phyloP scores from a whole-genome alignment of 2,888 invertebrate species.

The Camptogramma bilineatum region DNA sequence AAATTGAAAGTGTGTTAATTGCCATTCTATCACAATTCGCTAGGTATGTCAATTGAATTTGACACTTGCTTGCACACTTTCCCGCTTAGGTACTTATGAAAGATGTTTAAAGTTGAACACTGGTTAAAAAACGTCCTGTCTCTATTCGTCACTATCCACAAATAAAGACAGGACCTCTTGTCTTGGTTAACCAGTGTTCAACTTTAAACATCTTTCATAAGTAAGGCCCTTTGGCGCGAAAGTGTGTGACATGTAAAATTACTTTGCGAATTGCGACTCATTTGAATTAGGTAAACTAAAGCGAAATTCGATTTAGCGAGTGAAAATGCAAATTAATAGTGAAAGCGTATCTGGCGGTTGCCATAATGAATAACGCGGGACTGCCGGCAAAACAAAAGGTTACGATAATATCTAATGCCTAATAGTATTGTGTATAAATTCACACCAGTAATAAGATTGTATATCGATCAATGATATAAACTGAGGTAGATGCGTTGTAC shows the following conservation, averaged over 20 bases:
- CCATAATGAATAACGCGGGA: conserved; percentile 51
- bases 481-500: too few relatives aligned
- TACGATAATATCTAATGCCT: conserved; percentile 34
- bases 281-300: neutral
- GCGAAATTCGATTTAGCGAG: conserved; percentile 12
- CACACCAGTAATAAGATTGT: too few relatives aligned
- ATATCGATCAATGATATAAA: too few relatives aligned
- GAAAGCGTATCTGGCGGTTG: conserved; percentile 65
- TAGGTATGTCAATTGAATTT: neutral
- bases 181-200: too few relatives aligned
- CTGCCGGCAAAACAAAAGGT: conserved; percentile 51
- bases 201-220: too few relatives aligned
- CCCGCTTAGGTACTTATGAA: too few relatives aligned
- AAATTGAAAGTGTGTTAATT: neutral
- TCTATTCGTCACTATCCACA: too few relatives aligned
- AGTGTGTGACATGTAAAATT: neutral
- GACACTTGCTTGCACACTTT: neutral
- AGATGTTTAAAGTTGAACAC: too few relatives aligned
- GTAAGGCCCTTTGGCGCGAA: neutral
- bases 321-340: conserved; percentile 68
- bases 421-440: conserved; percentile 48
- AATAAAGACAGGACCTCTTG: too few relatives aligned
- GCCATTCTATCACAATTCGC: neutral
- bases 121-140: too few relatives aligned
- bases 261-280: neutral